phyloP scores from a whole-genome alignment of 2,797 vertebrate species.

The Lophotriccus pileatus region DNA sequence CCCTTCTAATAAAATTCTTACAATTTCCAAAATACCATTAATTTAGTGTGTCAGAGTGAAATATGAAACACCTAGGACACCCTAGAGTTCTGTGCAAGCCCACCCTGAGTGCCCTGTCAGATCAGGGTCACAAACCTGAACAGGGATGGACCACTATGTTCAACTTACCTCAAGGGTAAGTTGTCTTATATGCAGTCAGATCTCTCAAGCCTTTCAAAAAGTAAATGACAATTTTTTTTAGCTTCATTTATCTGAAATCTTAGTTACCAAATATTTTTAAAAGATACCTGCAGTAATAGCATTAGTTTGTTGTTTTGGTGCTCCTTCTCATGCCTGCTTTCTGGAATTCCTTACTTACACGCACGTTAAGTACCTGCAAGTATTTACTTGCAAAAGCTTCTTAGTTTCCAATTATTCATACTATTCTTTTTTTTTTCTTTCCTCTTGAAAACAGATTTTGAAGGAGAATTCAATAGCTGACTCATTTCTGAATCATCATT shows the following conservation, averaged over 20 bases:
- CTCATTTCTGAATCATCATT: slow-evolving; percentile 61
- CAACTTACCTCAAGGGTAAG: neutral
- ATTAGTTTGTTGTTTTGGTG: neutral
- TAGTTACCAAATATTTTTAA: neutral
- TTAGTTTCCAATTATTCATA: slow-evolving; percentile 35
- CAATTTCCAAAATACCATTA: neutral
- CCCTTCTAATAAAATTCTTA: neutral
- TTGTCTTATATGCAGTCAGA: neutral
- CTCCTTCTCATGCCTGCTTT: neutral
- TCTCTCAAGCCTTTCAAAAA: neutral
- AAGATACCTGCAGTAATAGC: neutral
- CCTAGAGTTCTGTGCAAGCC: neutral
- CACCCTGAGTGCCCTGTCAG: neutral
- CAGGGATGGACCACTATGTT: neutral
- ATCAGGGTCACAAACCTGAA: neutral
- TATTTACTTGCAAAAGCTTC: slow-evolving; percentile 50
- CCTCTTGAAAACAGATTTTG: slow-evolving; percentile 22
- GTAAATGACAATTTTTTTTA: neutral
- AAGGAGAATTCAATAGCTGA: slow-evolving; percentile 30
- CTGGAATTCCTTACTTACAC: neutral
- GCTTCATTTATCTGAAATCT: neutral
- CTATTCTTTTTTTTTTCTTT: neutral
- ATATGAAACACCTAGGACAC: neutral
- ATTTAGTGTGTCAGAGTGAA: neutral
- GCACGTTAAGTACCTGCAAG: neutral